Percentiles rank a stretch among this genome's conserved stretches.
These are phyloP conservation scores for Notocelia uddmanniana DNA, from an alignment of 2,888 invertebrate genomes.

Conservation along the genomic window DNA sequence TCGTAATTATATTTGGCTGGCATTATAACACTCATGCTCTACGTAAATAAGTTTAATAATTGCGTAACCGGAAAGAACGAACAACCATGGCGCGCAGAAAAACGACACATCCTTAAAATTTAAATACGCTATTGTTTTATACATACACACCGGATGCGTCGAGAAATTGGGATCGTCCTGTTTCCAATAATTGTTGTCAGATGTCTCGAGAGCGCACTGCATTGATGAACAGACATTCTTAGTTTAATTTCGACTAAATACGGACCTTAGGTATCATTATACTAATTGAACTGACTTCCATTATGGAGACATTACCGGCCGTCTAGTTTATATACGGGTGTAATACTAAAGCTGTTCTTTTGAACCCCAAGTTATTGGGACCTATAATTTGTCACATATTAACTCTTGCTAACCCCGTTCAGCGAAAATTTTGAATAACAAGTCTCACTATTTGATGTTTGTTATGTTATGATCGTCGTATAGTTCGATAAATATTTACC, in stretches of 20 bases:
- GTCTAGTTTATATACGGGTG: background rate
- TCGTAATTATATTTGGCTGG: constrained; percentile 4
- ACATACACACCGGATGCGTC: constrained; percentile 38
- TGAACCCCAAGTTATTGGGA: background rate
- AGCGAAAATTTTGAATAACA: too few species aligned
- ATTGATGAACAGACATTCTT: constrained; percentile 1
- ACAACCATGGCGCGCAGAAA: constrained; percentile 51
- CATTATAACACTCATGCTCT: background rate
- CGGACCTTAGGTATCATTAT: constrained; percentile 2
- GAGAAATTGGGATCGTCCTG: constrained; percentile 48
- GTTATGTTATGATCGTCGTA: background rate
- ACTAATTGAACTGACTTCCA: constrained; percentile 17
- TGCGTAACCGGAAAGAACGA: constrained; percentile 47
- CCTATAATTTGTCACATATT: background rate
- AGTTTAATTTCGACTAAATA: constrained; percentile 24
- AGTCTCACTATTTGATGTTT: background rate
- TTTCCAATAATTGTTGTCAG: constrained; percentile 34
- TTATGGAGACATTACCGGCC: background rate
- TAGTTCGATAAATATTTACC: background rate
- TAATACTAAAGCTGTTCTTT: background rate
- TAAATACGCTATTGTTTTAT: constrained; percentile 59
- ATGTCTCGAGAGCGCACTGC: constrained; percentile 33
- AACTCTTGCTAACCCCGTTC: too few species aligned
- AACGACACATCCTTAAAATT: constrained; percentile 54
- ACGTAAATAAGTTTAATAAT: constrained; percentile 6